Conservation (phyloP, 2,888 invertebrate species). For the Caprella mutica region DNA sequence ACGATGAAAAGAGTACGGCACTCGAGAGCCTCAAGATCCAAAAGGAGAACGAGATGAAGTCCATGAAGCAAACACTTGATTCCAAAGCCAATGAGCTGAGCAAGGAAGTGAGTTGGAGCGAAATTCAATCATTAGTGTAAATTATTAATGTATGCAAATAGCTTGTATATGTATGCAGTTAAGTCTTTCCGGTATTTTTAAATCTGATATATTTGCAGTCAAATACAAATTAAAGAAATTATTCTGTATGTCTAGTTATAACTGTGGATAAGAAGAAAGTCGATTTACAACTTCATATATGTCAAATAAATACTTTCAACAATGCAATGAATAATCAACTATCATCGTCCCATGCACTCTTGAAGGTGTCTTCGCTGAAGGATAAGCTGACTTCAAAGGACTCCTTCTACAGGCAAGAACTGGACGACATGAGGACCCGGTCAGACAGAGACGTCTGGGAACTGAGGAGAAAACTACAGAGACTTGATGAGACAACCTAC, state of each 20-base stretch:
- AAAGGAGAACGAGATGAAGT: conserved; percentile 49
- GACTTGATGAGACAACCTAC: conserved; percentile 61
- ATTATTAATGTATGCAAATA: too few species aligned
- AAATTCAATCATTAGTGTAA: neutral
- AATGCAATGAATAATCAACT: too few species aligned
- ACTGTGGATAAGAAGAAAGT: too few species aligned
- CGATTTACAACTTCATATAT: too few species aligned
- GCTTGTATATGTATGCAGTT: too few species aligned
- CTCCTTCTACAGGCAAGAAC: conserved; percentile 45
- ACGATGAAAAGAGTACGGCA: conserved; percentile 50
- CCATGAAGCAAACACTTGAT: conserved; percentile 48
- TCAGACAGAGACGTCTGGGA: conserved; percentile 60
- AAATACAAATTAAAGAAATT: neutral
- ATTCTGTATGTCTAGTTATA: neutral
- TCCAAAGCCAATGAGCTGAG: conserved; percentile 44
- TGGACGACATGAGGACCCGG: conserved; percentile 52
- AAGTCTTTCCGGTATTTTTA: too few species aligned
- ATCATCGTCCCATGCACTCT: neutral
- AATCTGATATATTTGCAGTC: too few species aligned
- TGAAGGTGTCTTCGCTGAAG: conserved; percentile 55
- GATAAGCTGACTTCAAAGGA: conserved; percentile 55
- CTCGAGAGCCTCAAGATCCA: conserved; percentile 48
- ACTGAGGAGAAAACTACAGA: conserved; percentile 56
- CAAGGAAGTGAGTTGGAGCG: conserved; percentile 44
- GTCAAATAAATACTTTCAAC: too few species aligned